Conservation (phyloP, 1,140 invertebrate species). For the Zaprionus lachaisei region DNA sequence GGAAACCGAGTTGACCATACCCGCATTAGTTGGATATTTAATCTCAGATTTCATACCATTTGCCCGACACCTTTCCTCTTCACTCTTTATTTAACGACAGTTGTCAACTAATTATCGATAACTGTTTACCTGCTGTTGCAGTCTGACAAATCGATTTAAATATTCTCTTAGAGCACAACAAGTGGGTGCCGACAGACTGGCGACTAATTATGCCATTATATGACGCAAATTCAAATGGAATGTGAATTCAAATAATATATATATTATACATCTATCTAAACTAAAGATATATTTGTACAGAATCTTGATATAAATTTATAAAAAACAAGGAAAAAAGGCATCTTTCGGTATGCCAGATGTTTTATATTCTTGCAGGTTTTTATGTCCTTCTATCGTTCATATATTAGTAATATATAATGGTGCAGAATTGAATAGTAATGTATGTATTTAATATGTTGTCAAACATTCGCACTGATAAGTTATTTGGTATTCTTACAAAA, state of each 20-base stretch:
- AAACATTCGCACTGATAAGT: no score
- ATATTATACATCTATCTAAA: no score
- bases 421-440: no score
- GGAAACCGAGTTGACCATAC: constrained; percentile 58
- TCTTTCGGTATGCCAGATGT: no score
- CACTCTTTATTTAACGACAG: neutral
- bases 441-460: no score
- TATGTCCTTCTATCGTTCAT: no score
- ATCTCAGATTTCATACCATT: constrained; percentile 39
- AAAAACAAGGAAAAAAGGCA: no score
- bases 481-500: no score
- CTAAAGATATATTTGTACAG: no score
- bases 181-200: constrained; percentile 6
- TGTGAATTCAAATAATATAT: neutral
- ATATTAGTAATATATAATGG: no score
- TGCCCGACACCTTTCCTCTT: constrained; percentile 42
- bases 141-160: constrained; percentile 13
- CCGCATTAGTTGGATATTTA: constrained; percentile 33
- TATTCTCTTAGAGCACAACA: constrained; percentile 6
- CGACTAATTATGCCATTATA: neutral
- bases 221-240: neutral
- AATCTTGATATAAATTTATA: no score
- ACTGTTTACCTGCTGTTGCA: constrained; percentile 13
- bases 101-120: constrained; percentile 26
- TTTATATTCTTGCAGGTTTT: no score